Evolutionary conservation across 2,797 vertebrate genomes (phyloP), one percentile per base, ranked within the genome.

Genomic region (Leucoraja ocellata): DNA sequence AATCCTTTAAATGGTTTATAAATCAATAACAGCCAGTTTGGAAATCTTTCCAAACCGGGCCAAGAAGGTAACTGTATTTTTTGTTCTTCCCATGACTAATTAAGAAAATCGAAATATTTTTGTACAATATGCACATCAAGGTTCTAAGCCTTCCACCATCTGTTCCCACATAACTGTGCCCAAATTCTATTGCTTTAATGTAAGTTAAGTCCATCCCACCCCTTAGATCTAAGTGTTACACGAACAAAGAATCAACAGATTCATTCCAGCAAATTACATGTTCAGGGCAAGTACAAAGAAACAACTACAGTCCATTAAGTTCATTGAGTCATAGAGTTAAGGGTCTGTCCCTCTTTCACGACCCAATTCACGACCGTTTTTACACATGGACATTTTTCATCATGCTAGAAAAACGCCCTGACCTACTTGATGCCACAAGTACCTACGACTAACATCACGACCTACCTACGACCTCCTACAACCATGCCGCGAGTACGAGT

Each of bases 201-300:
- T 61, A 32, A 18, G 8, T 32, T 32, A 18, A 88, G 28, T 68
- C 18, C 63, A 4, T 84, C n/a, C 4, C 46, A 88, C n/a, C n/a
- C 32, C 63, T 68, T 68, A 18, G 84, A 88, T 18, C 65, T 88
- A 63, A 68, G n/a, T 3, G 61, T 36, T 68, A 18, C 23, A 36
- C 16, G 18, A 54, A 68, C n/a, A 65, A 65, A 18, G 14, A 65
- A 88, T 88, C 84, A 68, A 32, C 14, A 6, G 58, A 61, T n/a
- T 63, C 7, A 14, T 32, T 86, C 83, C 58, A 86, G n/a, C 39
- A 32, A 63, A 68, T 18, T 68, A 68, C 61, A 3, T 9, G n/a
- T 65, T 63, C 84, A 8, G 32, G n/a, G 65, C 63, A 88, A 86
- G n/a, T 88, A 63, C 16, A 88, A 88, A 88, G n/a, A 88, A 88